Conservation (phyloP, 2,888 invertebrate genomes). For the Ornithoptera alexandrae region DNA sequence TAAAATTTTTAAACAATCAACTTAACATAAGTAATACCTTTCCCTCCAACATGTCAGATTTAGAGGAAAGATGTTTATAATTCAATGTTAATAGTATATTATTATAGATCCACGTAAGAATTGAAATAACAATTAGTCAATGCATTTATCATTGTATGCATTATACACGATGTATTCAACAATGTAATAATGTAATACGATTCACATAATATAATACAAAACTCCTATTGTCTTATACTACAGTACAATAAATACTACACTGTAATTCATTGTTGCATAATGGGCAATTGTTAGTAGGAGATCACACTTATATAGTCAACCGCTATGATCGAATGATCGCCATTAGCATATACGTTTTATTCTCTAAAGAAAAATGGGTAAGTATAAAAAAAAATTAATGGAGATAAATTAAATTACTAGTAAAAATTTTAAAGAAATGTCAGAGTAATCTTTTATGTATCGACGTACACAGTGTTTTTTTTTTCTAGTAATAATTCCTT, state of each 20-base stretch:
- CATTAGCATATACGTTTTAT: background rate
- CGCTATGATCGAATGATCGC: background rate
- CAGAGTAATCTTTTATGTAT: too few species aligned
- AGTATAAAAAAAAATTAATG: too few species aligned
- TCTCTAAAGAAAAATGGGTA: background rate
- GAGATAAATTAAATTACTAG: too few species aligned
- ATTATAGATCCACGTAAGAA: too few species aligned
- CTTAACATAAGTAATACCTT: background rate
- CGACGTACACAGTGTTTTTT: too few species aligned
- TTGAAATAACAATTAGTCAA: background rate
- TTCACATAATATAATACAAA: conserved; percentile 32
- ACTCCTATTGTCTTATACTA: conserved; percentile 37
- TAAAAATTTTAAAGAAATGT: too few species aligned
- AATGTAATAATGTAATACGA: conserved; percentile 23
- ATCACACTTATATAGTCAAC: background rate
- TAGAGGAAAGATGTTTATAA: too few species aligned
- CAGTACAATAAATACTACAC: conserved; percentile 38
- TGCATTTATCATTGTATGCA: background rate
- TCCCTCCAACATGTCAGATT: too few species aligned
- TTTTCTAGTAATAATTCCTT: too few species aligned
- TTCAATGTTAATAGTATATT: too few species aligned
- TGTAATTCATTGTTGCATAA: conserved; percentile 39
- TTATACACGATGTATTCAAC: background rate
- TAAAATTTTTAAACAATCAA: too few species aligned
- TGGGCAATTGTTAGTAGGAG: conserved; percentile 14